Conservation (phyloP, 2,888 invertebrate species). For the Salticus scenicus region DNA sequence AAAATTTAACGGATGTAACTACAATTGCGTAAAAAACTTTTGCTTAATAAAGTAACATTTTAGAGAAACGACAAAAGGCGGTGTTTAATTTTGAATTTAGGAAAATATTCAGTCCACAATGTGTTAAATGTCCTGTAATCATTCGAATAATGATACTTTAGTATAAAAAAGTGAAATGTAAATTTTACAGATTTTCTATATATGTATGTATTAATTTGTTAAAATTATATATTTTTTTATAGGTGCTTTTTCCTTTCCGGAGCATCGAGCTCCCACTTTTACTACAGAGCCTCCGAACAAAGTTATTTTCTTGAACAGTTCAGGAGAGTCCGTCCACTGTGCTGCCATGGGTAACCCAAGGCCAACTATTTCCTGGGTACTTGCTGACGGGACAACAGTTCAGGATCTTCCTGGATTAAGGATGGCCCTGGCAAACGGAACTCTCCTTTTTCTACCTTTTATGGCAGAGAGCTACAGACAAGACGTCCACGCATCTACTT, state of each 20-base stretch:
- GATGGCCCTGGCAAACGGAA: constrained; percentile 81
- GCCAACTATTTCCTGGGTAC: constrained; percentile 67
- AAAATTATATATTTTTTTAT: constrained; percentile 22
- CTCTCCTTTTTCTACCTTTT: constrained; percentile 94
- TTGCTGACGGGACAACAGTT: constrained; percentile 67
- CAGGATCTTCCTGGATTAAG: constrained; percentile 69
- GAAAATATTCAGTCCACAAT: no score
- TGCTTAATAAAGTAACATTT: no score
- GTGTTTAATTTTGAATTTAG: no score
- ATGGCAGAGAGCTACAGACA: constrained; percentile 84
- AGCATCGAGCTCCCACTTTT: constrained; percentile 69
- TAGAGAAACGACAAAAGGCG: no score
- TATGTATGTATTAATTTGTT: no score
- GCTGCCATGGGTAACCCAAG: constrained; percentile 69
- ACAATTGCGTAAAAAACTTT: no score
- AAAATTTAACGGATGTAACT: no score
- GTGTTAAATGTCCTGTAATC: no score
- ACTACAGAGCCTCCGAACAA: constrained; percentile 68
- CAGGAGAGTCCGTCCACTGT: constrained; percentile 70
- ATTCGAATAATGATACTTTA: no score
- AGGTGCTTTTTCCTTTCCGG: constrained; percentile 50
- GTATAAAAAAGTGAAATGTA: no score
- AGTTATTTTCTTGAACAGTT: constrained; percentile 70
- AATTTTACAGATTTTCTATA: no score
- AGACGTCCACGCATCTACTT: constrained; percentile 66